phyloP scores from a whole-genome alignment of 2,797 vertebrate species.

The Ambastaia sidthimunki region DNA sequence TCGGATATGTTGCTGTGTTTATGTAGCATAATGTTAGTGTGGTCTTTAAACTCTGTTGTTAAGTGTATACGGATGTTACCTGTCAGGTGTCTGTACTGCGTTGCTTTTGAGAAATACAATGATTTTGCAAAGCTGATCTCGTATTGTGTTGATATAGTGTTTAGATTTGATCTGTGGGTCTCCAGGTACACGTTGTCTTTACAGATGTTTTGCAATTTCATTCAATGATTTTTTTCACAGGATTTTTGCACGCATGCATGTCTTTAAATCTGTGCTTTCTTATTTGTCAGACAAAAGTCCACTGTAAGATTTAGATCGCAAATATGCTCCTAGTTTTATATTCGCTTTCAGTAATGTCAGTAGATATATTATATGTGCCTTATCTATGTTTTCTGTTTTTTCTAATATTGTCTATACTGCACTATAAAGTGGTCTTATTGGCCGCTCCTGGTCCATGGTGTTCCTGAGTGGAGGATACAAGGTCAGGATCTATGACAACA shows the following conservation, averaged over 20 bases:
- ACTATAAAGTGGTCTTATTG: slow-evolving; percentile 87
- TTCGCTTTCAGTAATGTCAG: not conserved
- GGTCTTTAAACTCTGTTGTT: slow-evolving; percentile 18
- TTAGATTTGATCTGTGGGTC: too few species aligned
- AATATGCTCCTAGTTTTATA: too few species aligned
- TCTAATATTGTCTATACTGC: slow-evolving; percentile 26
- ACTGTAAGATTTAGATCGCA: too few species aligned
- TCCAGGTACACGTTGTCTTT: too few species aligned
- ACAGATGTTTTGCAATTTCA: too few species aligned
- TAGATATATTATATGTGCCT: not conserved
- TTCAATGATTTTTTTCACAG: too few species aligned
- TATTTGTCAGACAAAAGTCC: too few species aligned
- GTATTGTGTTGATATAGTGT: too few species aligned
- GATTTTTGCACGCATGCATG: too few species aligned
- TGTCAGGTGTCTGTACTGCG: not conserved
- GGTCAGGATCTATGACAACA: slow-evolving; percentile 91
- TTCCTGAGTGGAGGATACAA: slow-evolving; percentile 89
- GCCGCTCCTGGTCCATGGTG: slow-evolving; percentile 94
- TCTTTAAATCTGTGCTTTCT: too few species aligned
- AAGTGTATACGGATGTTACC: not conserved
- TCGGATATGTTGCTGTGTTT: not conserved
- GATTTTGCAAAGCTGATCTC: not conserved
- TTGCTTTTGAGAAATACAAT: not conserved
- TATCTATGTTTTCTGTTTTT: not conserved
- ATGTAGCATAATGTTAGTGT: not conserved